Base-by-base conservation (phyloP, 1,140 invertebrate genomes). In the Orchesella cincta region DNA sequence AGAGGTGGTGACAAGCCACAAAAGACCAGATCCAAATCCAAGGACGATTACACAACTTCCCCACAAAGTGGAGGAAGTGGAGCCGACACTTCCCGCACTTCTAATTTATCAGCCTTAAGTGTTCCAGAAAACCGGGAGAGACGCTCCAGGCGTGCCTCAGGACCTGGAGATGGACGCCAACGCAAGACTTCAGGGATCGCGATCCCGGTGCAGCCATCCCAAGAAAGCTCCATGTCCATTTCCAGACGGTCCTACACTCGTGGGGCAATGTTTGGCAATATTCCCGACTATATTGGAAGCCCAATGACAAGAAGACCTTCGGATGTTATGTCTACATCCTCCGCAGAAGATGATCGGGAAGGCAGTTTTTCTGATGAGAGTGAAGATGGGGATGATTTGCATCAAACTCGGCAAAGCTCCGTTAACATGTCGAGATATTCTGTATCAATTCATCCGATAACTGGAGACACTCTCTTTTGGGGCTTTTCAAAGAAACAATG, bases 401-500 rank as follows among this genome's bases (percentile, higher is more conserved):
- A 5, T 33, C 8, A 18, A 3, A 34, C 57, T 5, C 1, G 29
- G 2, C 54, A 70, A n/a, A 29, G 34, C 26, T 36, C 34, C 5
- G 71, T 46, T 8, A 73, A 62, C 18, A 75, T 62, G 52, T 54
- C 46, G 1, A 33, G 73, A 57, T 35, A 33, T 34, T 75, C 73
- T 5, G 31, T 75, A 1, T 75, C 73, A 3, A 57, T 57, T 31
- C 39, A 52, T n/a, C 73, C 73, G 20, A 5, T 54, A 18, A 75
- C 73, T 31, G 73, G 39, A 52, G 73, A 75, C 14, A 57, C 46
- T 8, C 31, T 54, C 8, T 75, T 54, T 54, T 14, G 16, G 39
- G 39, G 73, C 16, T 93, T 94, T 83, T 90, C 91, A 0, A 90
- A 88, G 84, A 88, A 92, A 83, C 93, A 95, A 86, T 93, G 92